Evolutionary conservation across 2,113 vertebrate genomes (phyloP), one percentile per base, ranked within the genome.

Genomic region (Agapornis roseicollis): DNA sequence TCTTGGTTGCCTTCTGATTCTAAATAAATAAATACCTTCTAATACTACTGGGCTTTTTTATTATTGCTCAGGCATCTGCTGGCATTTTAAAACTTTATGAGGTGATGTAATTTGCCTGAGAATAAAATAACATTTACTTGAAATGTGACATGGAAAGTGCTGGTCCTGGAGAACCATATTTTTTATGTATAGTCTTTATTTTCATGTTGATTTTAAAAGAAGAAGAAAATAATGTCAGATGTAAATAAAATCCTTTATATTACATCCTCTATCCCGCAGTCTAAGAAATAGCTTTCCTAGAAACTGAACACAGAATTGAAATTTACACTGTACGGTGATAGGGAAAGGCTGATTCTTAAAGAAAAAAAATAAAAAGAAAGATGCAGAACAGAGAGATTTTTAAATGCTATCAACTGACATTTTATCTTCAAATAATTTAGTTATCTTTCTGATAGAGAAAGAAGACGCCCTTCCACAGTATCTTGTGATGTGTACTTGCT

Each of bases 391-490:
- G 3, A 6, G 3, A 6, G 15, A 10, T 50, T 61, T 41, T 56
- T 3, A 13, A 56, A 49, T 68, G 22, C 9, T 28, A 15, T 74
- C 25, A 58, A 37, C 25, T n/a, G 27, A 50, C 6, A 39, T 76
- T 90, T 72, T 69, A 35, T 39, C 28, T 85, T 55, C 35, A 71
- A 85, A 64, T 64, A 82, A 69, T 56, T 47, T 60, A 24, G 15
- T 78, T 68, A 27, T 49, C 37, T 85, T 74, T 79, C 47, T 66
- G 42, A n/a, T 27, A 82, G 52, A 63, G 61, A 79, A 82, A 50
- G 52, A 73, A 68, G 33, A 72, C 0, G 0, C 9, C 7, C 52
- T 85, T 88, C 52, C 39, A 42, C 0, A 1, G 11, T 33, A 29
- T 35, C 66, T 35, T 52, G 14, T 39, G 33, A 20, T 47, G 19